phyloP scores from a whole-genome alignment of 2,797 vertebrate genomes.

The Nothura maculosa region DNA sequence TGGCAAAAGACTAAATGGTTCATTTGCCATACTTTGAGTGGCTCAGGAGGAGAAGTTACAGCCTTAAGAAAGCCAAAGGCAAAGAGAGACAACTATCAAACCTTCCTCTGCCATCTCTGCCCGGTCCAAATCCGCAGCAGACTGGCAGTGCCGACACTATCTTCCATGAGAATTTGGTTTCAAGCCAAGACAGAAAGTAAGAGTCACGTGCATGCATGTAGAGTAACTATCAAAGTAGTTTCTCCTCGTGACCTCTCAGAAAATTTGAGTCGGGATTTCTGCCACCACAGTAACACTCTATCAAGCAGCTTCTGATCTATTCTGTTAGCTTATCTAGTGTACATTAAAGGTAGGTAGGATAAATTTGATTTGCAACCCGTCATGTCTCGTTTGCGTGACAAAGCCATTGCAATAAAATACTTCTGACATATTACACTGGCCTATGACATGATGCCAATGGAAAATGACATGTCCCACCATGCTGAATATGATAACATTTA shows the following conservation, averaged over 20 bases:
- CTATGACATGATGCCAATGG: conserved; percentile 46
- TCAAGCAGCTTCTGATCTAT: neutral
- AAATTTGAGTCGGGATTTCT: neutral
- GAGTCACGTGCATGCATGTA: neutral
- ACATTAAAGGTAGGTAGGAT: conserved; percentile 26
- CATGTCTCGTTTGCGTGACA: neutral
- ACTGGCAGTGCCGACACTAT: neutral
- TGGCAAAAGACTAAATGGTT: neutral
- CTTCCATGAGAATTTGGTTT: too few species aligned
- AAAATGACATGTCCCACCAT: conserved; percentile 46
- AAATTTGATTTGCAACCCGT: conserved; percentile 58
- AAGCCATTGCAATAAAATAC: conserved; percentile 34
- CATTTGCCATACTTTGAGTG: neutral
- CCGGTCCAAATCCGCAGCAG: neutral
- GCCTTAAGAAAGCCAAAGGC: neutral
- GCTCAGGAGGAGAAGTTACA: neutral
- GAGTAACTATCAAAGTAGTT: neutral
- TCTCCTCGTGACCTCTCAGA: neutral
- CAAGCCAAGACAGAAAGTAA: neutral
- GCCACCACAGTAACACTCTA: neutral
- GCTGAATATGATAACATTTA: conserved; percentile 7
- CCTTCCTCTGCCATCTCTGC: neutral
- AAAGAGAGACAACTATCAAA: neutral
- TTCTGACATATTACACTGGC: conserved; percentile 58
- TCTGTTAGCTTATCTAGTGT: neutral